These are phyloP conservation scores for Leptogaster cylindrica DNA, from an alignment of 2,888 invertebrate species.

Conservation along the genomic window DNA sequence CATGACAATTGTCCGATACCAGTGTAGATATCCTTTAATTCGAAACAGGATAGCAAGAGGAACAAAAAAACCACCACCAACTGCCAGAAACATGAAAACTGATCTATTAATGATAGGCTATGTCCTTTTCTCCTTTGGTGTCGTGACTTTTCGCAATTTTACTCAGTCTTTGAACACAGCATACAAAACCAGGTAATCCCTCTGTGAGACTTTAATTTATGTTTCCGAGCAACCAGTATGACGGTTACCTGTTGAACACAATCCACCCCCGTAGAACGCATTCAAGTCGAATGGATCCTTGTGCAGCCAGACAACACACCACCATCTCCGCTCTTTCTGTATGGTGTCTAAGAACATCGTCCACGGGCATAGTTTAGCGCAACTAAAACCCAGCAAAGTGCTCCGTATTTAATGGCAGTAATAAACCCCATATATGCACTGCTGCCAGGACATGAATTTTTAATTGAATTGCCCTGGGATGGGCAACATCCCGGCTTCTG, in stretches of 20 bases:
- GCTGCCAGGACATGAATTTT: conserved; percentile 37
- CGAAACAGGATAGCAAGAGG: conserved; percentile 12
- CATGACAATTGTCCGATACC: conserved; percentile 43
- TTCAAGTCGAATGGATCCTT: too few relatives aligned
- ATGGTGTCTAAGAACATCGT: conserved; percentile 18
- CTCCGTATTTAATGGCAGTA: conserved; percentile 16
- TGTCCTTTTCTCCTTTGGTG: conserved; percentile 7
- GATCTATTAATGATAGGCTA: conserved; percentile 42
- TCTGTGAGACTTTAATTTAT: conserved; percentile 35
- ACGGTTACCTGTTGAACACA: conserved; percentile 34
- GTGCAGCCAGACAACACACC: neutral
- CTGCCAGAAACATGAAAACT: too few relatives aligned
- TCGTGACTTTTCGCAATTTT: conserved; percentile 43
- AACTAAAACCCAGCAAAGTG: conserved; percentile 14
- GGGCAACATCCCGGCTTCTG: conserved; percentile 8
- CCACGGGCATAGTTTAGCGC: neutral
- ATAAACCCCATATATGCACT: conserved; percentile 32
- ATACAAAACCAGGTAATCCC: conserved; percentile 27
- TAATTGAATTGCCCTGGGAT: conserved; percentile 40
- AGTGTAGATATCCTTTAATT: conserved; percentile 34
- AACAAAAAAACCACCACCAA: conserved; percentile 14
- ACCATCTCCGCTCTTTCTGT: conserved; percentile 8
- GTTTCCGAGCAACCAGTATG: conserved; percentile 15
- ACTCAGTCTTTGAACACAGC: neutral
- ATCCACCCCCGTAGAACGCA: neutral